Evolutionary conservation across 2,888 invertebrate genomes (phyloP).

Genomic region (Euphydryas editha): DNA sequence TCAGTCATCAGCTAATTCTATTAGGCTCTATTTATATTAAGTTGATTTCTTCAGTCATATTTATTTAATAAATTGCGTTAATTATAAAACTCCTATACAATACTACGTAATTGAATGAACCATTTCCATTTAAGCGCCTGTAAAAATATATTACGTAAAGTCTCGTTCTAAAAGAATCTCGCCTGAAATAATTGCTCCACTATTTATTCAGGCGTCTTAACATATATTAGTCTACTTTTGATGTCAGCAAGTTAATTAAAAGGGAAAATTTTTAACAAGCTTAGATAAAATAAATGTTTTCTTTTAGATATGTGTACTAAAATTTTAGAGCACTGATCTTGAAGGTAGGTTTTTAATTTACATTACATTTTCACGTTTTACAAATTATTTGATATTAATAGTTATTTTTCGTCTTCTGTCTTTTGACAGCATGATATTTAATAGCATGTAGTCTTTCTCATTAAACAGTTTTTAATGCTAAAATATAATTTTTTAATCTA

Average conservation of each 20-base stretch:
- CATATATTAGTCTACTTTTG: not conserved
- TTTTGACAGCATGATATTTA: too few relatives aligned
- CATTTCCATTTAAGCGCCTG: constrained; percentile 1
- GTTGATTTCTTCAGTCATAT: not conserved
- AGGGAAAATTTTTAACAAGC: not conserved
- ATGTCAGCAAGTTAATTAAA: not conserved
- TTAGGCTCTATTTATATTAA: not conserved
- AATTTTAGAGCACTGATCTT: not conserved
- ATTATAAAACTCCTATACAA: not conserved
- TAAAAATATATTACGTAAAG: not conserved
- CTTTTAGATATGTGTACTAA: not conserved
- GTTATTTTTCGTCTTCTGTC: too few relatives aligned
- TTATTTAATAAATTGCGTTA: not conserved
- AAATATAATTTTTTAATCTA: too few relatives aligned
- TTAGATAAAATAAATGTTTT: not conserved
- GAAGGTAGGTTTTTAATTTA: too few relatives aligned
- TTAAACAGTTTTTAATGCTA: too few relatives aligned
- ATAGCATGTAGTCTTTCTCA: too few relatives aligned
- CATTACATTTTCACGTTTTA: too few relatives aligned
- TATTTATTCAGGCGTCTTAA: constrained; percentile 6
- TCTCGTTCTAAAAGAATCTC: not conserved
- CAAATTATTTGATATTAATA: too few relatives aligned
- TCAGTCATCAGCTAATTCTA: not conserved
- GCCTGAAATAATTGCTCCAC: not conserved
- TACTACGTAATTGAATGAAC: not conserved